These are phyloP conservation scores for Mesitornis unicolor DNA, from an alignment of 2,113 vertebrate genomes.

Conservation along the genomic window DNA sequence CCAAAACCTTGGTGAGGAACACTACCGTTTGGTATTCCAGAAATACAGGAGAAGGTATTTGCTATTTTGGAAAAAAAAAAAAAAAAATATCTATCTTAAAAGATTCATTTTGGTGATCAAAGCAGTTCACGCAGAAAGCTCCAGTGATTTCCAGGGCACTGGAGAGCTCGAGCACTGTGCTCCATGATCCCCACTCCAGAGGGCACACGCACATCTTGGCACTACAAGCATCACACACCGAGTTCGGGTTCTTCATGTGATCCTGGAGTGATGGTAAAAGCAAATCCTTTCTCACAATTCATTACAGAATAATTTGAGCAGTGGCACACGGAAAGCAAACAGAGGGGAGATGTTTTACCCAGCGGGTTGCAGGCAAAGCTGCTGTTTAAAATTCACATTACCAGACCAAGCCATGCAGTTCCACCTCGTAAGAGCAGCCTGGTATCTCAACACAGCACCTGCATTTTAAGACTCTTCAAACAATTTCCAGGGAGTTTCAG, in stretches of 20 bases:
- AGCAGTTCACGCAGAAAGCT: not conserved
- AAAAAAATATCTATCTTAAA: not conserved
- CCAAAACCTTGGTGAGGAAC: conserved; percentile 26
- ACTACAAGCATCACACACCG: not conserved
- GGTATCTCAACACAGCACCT: not conserved
- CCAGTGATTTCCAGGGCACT: not conserved
- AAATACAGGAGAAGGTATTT: not conserved
- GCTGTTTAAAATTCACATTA: rapidly evolving
- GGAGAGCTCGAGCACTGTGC: not conserved
- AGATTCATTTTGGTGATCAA: not conserved
- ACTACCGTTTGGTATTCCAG: rapidly evolving
- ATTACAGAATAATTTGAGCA: not conserved
- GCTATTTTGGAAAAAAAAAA: not conserved
- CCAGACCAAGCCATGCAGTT: rapidly evolving
- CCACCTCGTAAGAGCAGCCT: not conserved
- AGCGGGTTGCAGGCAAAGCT: rapidly evolving
- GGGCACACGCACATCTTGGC: rapidly evolving
- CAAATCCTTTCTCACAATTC: not conserved
- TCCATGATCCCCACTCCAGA: not conserved
- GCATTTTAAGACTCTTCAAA: not conserved
- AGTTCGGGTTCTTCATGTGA: rapidly evolving
- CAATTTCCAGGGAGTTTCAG: not conserved
- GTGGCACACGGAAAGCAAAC: rapidly evolving
- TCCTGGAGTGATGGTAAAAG: not conserved
- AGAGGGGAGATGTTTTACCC: not conserved